phyloP scores from a whole-genome alignment of 2,888 invertebrate genomes.

The Phalera bucephala region DNA sequence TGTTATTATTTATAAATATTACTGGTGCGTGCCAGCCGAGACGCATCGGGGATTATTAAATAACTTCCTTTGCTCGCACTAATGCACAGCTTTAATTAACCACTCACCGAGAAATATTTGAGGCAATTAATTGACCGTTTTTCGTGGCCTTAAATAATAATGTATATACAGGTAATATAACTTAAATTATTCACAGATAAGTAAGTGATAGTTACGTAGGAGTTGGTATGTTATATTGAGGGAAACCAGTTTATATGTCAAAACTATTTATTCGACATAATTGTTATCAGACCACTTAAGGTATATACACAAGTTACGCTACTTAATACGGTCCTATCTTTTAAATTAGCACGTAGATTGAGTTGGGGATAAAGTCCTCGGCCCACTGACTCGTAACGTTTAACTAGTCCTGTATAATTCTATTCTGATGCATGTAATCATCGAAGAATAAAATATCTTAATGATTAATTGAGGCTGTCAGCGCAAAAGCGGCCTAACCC shows the following conservation, averaged over 20 bases:
- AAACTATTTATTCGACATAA: not conserved
- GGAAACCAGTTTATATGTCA: not conserved
- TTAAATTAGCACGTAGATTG: conserved; percentile 14
- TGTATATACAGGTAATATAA: too few relatives aligned
- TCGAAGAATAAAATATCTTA: too few relatives aligned
- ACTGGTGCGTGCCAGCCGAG: conserved; percentile 49
- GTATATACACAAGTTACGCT: not conserved
- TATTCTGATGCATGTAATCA: not conserved
- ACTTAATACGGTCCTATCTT: not conserved
- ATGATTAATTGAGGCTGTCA: too few relatives aligned
- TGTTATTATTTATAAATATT: conserved; percentile 78
- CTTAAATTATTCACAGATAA: too few relatives aligned
- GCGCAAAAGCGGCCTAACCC: too few relatives aligned
- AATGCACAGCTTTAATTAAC: conserved; percentile 5
- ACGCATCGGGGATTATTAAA: conserved; percentile 49
- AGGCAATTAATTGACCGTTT: too few relatives aligned
- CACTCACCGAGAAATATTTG: too few relatives aligned
- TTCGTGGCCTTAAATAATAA: too few relatives aligned
- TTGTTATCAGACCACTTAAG: not conserved
- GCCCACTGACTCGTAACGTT: not conserved
- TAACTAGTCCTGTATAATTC: not conserved
- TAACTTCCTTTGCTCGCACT: conserved; percentile 20
- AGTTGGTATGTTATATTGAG: too few relatives aligned
- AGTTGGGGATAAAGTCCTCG: not conserved
- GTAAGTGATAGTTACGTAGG: too few relatives aligned